These are phyloP conservation scores for Antrozous pallidus DNA, from an alignment of 2,797 vertebrate genomes.

Conservation along the genomic window DNA sequence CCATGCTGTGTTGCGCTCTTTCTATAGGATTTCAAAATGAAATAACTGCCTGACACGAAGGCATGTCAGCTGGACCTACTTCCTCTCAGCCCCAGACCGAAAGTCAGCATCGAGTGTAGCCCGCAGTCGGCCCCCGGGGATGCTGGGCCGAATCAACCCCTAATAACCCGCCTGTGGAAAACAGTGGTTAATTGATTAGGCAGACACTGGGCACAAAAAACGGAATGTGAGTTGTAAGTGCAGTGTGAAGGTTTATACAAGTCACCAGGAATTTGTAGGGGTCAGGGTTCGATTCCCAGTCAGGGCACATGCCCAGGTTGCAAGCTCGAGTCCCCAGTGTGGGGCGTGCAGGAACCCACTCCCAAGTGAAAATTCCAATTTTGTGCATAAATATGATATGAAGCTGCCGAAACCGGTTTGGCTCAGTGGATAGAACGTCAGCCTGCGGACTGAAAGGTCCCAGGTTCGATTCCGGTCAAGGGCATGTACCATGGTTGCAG, in stretches of 20 bases:
- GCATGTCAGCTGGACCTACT: conserved; percentile 31
- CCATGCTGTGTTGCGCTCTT: conserved; percentile 54
- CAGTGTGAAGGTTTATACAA: conserved; percentile 51
- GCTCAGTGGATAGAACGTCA: no score
- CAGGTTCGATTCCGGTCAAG: no score
- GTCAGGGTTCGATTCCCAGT: no score
- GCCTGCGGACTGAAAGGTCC: no score
- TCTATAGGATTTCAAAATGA: conserved; percentile 69
- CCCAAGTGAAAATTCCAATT: no score
- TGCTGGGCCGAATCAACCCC: background rate
- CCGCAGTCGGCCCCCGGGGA: background rate
- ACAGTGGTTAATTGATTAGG: conserved; percentile 67
- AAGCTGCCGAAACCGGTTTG: no score
- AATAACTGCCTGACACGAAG: conserved; percentile 65
- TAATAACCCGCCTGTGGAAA: conserved; percentile 34
- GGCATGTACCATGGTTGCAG: no score
- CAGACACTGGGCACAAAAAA: conserved; percentile 59
- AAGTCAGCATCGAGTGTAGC: background rate
- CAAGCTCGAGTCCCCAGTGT: no score
- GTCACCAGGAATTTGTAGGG: background rate
- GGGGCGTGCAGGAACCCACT: no score
- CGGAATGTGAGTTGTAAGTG: conserved; percentile 43
- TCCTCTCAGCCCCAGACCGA: background rate
- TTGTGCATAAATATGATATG: no score
- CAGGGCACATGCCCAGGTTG: no score